Evolutionary conservation across 2,797 vertebrate genomes (phyloP), one percentile per base, ranked within the genome.

Genomic region (Meda fulgida): DNA sequence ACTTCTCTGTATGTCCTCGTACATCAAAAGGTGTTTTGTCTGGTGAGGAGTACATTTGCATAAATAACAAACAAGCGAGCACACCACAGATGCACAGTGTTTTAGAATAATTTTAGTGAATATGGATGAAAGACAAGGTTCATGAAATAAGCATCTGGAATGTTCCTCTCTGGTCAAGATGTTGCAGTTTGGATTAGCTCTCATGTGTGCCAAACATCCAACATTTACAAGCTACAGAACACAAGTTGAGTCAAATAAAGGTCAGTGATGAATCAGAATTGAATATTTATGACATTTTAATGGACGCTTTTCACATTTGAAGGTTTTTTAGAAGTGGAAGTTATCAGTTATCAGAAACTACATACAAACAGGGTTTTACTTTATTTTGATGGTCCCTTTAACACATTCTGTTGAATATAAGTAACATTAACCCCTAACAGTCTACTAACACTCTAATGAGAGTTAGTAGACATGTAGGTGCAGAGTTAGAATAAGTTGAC

Each of bases 131-230:
- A 94, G 92, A 90, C 90, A 85, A 91, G 84, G 78, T 80, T 86
- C 85, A 85, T 92, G 93, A 94, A 94, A 92, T 93, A 93, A 91
- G 91, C 93, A 95, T 93, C 92, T 95, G 92, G 92, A 92, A 93
- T 86, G 66, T 90, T 90, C 87, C 82, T 89, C 90, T 92, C 91
- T 26, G 90, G 88, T 72, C 92, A 93, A 92, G 91, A 91, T 91
- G 92, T 85, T 90, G 86, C 84, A 90, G 89, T 92, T 88, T 90
- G 86, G 83, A 46, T 88, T 89, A 90, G 86, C 78, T 77, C 87
- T 6, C 88, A 80, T 89, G 81, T 75, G 26, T 16, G 43, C 76
- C 73, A 63, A 63, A 29, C 13, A 29, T 71, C 21, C n/a, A 46
- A 16, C 11, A 46, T 46, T 46, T 72, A n/a, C 23, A 40, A 40